These are phyloP conservation scores for Blastobasis lacticolella DNA, from an alignment of 2,888 invertebrate genomes.

Conservation along the genomic window DNA sequence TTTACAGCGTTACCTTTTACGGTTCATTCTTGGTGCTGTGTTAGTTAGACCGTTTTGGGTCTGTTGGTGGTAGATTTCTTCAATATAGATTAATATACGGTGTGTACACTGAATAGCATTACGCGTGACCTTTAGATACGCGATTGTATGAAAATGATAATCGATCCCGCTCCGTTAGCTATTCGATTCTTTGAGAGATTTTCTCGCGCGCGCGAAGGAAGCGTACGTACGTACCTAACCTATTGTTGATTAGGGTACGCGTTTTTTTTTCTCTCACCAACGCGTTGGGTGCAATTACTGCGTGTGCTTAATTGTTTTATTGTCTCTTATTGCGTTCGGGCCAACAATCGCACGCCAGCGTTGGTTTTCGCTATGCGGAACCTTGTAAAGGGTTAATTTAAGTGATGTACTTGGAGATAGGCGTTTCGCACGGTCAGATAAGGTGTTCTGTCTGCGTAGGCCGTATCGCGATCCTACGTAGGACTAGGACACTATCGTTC, in stretches of 20 bases:
- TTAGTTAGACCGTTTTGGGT: not conserved
- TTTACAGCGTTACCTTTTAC: constrained; percentile 18
- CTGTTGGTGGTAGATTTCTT: constrained; percentile 48
- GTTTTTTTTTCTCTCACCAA: constrained; percentile 14
- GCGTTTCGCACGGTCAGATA: constrained; percentile 15
- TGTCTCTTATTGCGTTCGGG: constrained; percentile 10
- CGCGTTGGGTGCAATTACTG: too few relatives aligned
- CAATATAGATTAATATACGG: constrained; percentile 45
- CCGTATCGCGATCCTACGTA: constrained; percentile 11
- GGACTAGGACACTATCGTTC: constrained; percentile 20
- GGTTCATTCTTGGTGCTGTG: too few relatives aligned
- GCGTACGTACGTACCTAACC: not conserved
- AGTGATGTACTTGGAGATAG: constrained; percentile 18
- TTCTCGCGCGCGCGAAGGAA: constrained; percentile 30
- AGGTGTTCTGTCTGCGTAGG: constrained; percentile 10
- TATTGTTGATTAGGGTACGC: constrained; percentile 3
- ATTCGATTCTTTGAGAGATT: constrained; percentile 44
- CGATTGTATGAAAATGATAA: constrained; percentile 70
- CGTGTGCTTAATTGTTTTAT: too few relatives aligned
- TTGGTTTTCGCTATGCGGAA: constrained; percentile 5
- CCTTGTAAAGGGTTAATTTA: constrained; percentile 17
- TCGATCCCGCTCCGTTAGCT: constrained; percentile 56
- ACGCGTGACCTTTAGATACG: constrained; percentile 67
- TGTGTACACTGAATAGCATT: constrained; percentile 58
- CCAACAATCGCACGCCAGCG: constrained; percentile 11